Evolutionary conservation across 2,888 invertebrate species (phyloP).

Genomic region (Andrena hattorfiana): DNA sequence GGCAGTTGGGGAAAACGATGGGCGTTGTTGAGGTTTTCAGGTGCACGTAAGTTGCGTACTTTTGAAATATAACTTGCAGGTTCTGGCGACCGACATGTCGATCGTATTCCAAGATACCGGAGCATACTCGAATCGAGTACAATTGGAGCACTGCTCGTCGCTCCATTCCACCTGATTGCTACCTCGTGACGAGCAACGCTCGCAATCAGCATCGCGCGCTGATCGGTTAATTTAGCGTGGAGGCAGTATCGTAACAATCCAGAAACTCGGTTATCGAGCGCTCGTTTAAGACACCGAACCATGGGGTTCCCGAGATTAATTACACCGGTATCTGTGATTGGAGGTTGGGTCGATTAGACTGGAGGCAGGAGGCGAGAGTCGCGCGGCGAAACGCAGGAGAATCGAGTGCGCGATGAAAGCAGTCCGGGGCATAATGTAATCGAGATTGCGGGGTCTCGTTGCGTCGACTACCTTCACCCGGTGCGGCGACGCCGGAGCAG

Average conservation of each 20-base stretch:
- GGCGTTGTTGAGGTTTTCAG: too few relatives aligned
- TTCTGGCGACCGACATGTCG: too few relatives aligned
- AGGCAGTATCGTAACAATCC: background rate
- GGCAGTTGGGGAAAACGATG: background rate
- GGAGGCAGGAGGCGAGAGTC: slow-evolving; percentile 59
- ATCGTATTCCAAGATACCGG: too few relatives aligned
- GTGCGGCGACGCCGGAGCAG: slow-evolving; percentile 7
- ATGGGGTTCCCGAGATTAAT: slow-evolving; percentile 66
- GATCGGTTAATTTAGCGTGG: too few relatives aligned
- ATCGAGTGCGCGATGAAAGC: slow-evolving; percentile 40
- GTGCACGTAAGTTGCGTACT: too few relatives aligned
- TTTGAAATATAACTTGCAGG: too few relatives aligned
- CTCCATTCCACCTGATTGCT: too few relatives aligned
- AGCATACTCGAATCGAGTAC: too few relatives aligned
- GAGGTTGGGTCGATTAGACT: slow-evolving; percentile 63
- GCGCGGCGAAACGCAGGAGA: slow-evolving; percentile 42
- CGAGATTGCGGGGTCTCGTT: slow-evolving; percentile 42
- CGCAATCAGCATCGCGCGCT: too few relatives aligned
- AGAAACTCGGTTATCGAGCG: background rate
- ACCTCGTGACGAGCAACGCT: too few relatives aligned
- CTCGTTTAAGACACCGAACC: slow-evolving; percentile 58
- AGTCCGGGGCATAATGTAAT: slow-evolving; percentile 47
- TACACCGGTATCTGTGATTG: slow-evolving; percentile 54
- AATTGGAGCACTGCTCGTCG: too few relatives aligned
- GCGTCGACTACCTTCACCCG: slow-evolving; percentile 49